Conservation (phyloP, 1,140 invertebrate species). For the Araneus ventricosus region DNA sequence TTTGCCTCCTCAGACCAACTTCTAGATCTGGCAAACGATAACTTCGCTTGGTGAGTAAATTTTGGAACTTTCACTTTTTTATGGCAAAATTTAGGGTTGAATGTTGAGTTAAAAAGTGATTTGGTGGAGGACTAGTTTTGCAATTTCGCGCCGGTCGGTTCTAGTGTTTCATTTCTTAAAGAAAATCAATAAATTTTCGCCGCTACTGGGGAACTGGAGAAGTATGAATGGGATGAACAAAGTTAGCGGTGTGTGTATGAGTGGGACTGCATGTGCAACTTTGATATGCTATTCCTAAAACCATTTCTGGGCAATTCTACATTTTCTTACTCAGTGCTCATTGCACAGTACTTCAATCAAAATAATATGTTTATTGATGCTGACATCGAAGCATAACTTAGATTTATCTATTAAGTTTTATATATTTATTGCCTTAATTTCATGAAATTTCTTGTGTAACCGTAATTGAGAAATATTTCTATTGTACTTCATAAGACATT, state of each 20-base stretch:
- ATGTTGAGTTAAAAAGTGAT: neutral
- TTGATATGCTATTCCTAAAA: neutral
- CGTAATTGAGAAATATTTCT: too few relatives aligned
- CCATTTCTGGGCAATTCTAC: neutral
- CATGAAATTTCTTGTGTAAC: too few relatives aligned
- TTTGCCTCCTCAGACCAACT: neutral
- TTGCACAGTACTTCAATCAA: too few relatives aligned
- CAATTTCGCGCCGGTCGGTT: constrained; percentile 45
- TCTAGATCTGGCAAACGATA: neutral
- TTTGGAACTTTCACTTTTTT: neutral
- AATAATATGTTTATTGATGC: too few relatives aligned
- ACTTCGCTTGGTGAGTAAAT: neutral
- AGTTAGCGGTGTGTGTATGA: constrained; percentile 22
- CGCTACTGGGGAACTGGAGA: constrained; percentile 21
- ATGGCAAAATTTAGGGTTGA: neutral
- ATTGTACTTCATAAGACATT: too few relatives aligned
- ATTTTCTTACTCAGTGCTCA: too few relatives aligned
- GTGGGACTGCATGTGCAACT: neutral
- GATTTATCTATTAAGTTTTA: too few relatives aligned
- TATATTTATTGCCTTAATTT: too few relatives aligned
- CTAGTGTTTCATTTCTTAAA: constrained; percentile 50
- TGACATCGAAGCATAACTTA: too few relatives aligned
- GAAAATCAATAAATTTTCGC: constrained; percentile 64
- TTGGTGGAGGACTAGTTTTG: neutral
- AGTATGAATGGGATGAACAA: constrained; percentile 21